Conservation (phyloP, 2,113 vertebrate genomes). For the Alectura lathami region DNA sequence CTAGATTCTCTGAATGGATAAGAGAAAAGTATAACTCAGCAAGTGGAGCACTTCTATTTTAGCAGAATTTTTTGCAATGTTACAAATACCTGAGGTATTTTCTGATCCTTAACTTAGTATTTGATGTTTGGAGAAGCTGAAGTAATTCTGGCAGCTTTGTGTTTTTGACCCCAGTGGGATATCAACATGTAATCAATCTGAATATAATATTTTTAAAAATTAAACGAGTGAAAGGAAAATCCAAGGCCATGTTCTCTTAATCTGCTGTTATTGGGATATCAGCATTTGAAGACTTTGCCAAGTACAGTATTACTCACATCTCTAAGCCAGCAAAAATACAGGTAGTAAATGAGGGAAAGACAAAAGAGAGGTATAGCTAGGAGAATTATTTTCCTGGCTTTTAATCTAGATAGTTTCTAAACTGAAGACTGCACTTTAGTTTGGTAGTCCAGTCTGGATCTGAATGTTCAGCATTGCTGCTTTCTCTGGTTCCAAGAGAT, state of each 20-base stretch:
- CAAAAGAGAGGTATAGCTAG: background rate
- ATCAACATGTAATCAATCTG: background rate
- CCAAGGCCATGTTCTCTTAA: background rate
- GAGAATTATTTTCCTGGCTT: background rate
- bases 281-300: background rate
- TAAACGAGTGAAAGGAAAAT: background rate
- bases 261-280: background rate
- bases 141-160: background rate
- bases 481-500: background rate
- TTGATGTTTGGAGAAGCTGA: background rate
- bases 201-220: background rate
- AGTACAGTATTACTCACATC: background rate
- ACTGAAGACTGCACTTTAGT: background rate
- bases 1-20: background rate
- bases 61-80: background rate
- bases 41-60: background rate
- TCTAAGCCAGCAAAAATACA: background rate
- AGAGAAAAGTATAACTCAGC: background rate
- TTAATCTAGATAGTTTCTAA: background rate
- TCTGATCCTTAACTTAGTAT: background rate
- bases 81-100: background rate
- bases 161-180: background rate
- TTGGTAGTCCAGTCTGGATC: background rate
- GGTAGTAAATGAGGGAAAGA: background rate
- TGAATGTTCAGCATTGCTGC: background rate